Evolutionary conservation across 2,888 invertebrate species (phyloP), one percentile per base, ranked within the genome.

Genomic region (Dasysyrphus tricinctus): DNA sequence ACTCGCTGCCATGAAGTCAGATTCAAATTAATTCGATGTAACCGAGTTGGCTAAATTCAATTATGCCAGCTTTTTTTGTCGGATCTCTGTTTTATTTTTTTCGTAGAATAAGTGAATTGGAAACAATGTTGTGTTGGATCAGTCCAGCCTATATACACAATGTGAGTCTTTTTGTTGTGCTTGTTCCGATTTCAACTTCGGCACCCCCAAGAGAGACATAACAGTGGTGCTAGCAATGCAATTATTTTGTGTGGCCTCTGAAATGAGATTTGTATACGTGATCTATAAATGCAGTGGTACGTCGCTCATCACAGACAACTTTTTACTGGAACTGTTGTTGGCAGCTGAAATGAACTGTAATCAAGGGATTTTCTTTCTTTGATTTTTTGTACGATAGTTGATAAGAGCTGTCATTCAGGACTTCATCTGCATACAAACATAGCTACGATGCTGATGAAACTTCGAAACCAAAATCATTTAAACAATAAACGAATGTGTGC

Each of bases 41-140:
- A 85, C 80, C 80, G 77, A 77, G 80, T 77, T 85, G 84, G 84
- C 73, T 80, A 80, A 73, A 85, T 85, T 85, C 84, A 85, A 85
- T 85, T 85, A 77, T 77, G 73, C 73, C 59, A 80, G 80, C 42
- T 75, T 85, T 77, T 76, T 51, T 24, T 51, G 12, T 49, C 49
- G 67, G 29, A 67, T 49, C 24, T 51, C n/a, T 44, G 32, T 42
- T 39, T 51, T n/a, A n/a, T 42, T 39, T 51, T n/a, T 24, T n/a
- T 39, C 24, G n/a, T 39, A 29, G 44, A 44, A 29, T 47, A 47
- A 47, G 65, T 65, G 47, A 47, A 44, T 65, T 65, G 54, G 51
- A 29, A 69, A 49, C 37, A 69, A 29, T n/a, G 51, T 49, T 67
- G 19, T 12, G 49, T 37, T 65, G 76, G 51, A 73, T 47, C 80